Evolutionary conservation across 92 coral and sea anemone species (phyloP), one percentile per base, ranked within the genome.

Genomic region (Isaurus tuberculatus): DNA sequence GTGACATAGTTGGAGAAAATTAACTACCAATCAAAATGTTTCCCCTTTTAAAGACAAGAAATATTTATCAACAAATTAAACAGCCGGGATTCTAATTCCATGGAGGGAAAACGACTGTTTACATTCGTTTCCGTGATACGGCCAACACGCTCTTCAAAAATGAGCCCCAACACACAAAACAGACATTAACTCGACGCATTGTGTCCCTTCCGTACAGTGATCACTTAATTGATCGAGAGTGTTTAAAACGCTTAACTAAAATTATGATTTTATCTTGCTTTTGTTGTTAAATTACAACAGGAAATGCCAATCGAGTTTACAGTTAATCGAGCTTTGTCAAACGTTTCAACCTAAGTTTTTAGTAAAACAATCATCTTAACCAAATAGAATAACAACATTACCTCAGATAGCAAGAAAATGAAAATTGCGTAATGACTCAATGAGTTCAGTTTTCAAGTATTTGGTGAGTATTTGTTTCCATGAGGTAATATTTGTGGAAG

Each of bases 291-390:
- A 77, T 5, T 55, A 51, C 1, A 34, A 77, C 13, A 60, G 82
- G 82, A 77, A 77, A 77, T 77, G 32, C 82, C 82, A 32, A 29
- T 16, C 31, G 25, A 27, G 65, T 51, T 31, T n/a, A 10, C n/a
- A 57, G 23, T 23, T 16, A 31, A 31, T 31, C 48, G 17, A 34
- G 46, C 2, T 20, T 31, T 17, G 46, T 67, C 9, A 30, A 31
- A 67, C 5, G 19, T 31, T 26, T 40, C 7, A 40, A 40, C 63
- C n/a, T 26, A n/a, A 10, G 63, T 55, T 55, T 55, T 55, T 7
- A 67, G 72, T 31, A 33, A 33, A 67, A 17, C 33, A n/a, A n/a
- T n/a, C n/a, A n/a, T n/a, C n/a, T n/a, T n/a, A n/a, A n/a, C n/a
- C n/a, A n/a, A n/a, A n/a, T n/a, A n/a, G 11, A 2, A 40, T 7